Evolutionary conservation across 2,797 vertebrate genomes (phyloP).

Genomic region (Aphelocoma californica): DNA sequence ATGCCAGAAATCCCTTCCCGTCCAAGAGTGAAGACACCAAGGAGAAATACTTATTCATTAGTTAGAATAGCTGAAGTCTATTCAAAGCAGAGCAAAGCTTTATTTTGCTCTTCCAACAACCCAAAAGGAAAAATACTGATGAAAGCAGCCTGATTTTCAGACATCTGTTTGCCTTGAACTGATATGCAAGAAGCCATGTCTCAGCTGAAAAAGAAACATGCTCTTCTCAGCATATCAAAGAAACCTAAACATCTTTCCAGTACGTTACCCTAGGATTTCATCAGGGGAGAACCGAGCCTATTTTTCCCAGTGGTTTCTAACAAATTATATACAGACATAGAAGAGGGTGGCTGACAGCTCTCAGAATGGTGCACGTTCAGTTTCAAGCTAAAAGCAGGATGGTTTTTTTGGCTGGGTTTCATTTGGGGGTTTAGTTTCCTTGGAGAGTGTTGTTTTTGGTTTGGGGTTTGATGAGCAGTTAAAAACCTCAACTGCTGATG

Average conservation of each 20-base stretch:
- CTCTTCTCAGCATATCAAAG: background rate
- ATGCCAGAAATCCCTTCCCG: slow-evolving; percentile 14
- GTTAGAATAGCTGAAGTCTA: background rate
- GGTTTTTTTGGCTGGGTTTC: background rate
- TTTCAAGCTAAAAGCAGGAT: background rate
- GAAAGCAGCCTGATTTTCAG: background rate
- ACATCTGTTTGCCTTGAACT: slow-evolving; percentile 10
- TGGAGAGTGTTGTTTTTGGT: background rate
- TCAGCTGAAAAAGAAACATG: background rate
- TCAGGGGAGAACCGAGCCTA: background rate
- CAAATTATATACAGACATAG: background rate
- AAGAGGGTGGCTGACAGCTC: background rate
- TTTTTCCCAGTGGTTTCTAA: background rate
- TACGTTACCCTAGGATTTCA: background rate
- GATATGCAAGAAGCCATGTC: background rate
- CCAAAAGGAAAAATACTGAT: background rate
- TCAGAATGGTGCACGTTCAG: background rate
- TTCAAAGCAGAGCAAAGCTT: background rate
- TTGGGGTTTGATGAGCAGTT: background rate
- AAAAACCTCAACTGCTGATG: background rate
- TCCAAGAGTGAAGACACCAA: background rate
- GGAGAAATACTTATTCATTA: background rate
- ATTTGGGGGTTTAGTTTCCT: background rate
- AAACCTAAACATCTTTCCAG: background rate
- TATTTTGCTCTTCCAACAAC: background rate